Conservation (phyloP, 2,888 invertebrate genomes). For the Thyatira batis region DNA sequence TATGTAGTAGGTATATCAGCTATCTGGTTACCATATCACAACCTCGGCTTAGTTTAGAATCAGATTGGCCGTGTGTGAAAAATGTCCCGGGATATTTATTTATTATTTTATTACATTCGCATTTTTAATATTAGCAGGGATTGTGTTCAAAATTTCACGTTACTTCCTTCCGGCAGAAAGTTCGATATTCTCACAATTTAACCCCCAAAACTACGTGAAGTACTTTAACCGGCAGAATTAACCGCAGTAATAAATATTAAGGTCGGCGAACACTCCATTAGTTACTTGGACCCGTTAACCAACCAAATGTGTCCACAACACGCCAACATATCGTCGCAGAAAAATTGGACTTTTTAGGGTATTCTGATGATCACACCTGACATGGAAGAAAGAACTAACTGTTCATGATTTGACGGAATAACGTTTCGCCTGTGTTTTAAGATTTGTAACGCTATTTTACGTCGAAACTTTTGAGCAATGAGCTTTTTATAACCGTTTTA, state of each 20-base stretch:
- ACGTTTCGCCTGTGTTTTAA: background rate
- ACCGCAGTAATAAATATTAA: background rate
- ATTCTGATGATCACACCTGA: background rate
- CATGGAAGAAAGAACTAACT: background rate
- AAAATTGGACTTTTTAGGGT: background rate
- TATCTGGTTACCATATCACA: too few relatives aligned
- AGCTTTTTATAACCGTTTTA: background rate
- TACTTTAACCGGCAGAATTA: background rate
- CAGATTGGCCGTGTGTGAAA: too few relatives aligned
- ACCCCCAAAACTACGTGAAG: background rate
- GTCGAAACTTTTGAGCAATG: background rate
- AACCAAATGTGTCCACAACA: background rate
- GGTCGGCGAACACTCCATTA: background rate
- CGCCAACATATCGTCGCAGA: background rate
- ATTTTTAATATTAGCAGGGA: too few relatives aligned
- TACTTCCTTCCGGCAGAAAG: too few relatives aligned
- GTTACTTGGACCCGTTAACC: background rate
- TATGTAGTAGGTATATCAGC: too few relatives aligned
- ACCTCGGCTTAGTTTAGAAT: too few relatives aligned
- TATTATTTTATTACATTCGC: too few relatives aligned
- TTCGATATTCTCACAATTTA: background rate
- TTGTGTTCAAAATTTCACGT: too few relatives aligned
- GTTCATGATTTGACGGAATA: background rate
- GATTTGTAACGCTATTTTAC: background rate
- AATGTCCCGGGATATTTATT: too few relatives aligned